phyloP scores from a whole-genome alignment of 2,113 vertebrate genomes.

The Amblyopsis rosae region DNA sequence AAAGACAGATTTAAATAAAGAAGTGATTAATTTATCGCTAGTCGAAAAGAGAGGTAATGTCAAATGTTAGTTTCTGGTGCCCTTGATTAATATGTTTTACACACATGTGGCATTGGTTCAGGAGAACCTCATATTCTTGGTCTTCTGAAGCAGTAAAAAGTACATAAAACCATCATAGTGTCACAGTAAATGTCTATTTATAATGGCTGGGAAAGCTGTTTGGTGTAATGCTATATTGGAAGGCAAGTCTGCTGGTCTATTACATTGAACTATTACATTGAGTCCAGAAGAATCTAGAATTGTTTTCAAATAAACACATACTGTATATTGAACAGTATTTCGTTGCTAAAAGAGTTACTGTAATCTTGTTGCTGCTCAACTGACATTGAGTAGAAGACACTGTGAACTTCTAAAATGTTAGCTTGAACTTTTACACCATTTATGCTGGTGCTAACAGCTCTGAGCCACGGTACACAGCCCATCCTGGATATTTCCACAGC shows the following conservation, averaged over 20 bases:
- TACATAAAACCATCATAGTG: background rate
- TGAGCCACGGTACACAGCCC: conserved; percentile 34
- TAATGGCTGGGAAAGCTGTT: no score
- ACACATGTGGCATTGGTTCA: conserved; percentile 34
- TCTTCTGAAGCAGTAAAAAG: conserved; percentile 36
- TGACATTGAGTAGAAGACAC: conserved; percentile 38
- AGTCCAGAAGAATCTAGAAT: no score
- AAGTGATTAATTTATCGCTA: conserved; percentile 48
- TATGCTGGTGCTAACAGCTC: conserved; percentile 34
- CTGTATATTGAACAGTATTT: conserved; percentile 28
- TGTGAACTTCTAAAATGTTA: conserved; percentile 63
- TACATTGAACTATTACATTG: no score
- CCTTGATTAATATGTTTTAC: conserved; percentile 47
- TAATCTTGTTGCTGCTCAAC: conserved; percentile 24
- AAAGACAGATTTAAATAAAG: conserved; percentile 47
- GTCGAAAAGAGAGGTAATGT: conserved; percentile 34
- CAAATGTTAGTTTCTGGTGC: conserved; percentile 49
- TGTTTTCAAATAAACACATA: background rate
- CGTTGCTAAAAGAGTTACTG: conserved; percentile 20
- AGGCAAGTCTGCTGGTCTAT: no score
- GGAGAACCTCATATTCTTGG: conserved; percentile 43
- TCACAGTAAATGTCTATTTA: no score
- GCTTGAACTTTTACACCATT: conserved; percentile 59
- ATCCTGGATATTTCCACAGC: conserved; percentile 34
- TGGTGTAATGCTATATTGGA: no score